Evolutionary conservation across 2,797 vertebrate genomes (phyloP), one percentile per base, ranked within the genome.

Genomic region (Lerista edwardsae): DNA sequence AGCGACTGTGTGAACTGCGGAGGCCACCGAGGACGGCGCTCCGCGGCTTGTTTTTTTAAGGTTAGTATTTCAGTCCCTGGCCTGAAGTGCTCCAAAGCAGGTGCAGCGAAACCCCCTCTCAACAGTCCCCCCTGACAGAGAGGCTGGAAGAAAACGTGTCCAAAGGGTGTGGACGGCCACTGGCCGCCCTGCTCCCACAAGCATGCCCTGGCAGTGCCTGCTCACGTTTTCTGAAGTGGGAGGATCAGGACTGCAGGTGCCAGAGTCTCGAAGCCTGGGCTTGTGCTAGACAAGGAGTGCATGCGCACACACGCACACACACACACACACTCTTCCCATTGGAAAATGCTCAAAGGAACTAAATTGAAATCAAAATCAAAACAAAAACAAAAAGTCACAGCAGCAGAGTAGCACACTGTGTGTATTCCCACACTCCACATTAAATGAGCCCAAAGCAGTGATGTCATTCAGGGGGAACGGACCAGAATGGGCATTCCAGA

Each of bases 61-160:
- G 27, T 47, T 80, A 67, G 72, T 6, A 21, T 80, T 75, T 75
- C 23, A 68, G 62, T 29, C n/a, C 23, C 47, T 69, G 71, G 65
- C 61, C 71, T 67, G 84, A 41, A 68, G 29, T 12, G 36, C 36
- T 67, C n/a, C 62, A 68, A 85, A 80, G 68, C 75, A 80, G 73
- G n/a, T 44, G 77, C 61, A 41, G 75, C 75, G 29, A 17, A 62
- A 36, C 6, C 25, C 65, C 36, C 65, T 72, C 74, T 62, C 39
- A 29, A 29, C 25, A 39, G n/a, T 75, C 65, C 64, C 75, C 67
- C 57, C 10, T 14, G 11, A 44, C 67, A 23, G 57, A 34, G 74
- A 47, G 12, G 74, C 41, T 62, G 29, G 23, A 8, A 76, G 82
- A 68, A 67, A 75, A 9, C 19, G 3, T 41, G 64, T 44, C 82